Evolutionary conservation across 2,888 invertebrate genomes (phyloP).

Genomic region (Clitarchus hookeri): DNA sequence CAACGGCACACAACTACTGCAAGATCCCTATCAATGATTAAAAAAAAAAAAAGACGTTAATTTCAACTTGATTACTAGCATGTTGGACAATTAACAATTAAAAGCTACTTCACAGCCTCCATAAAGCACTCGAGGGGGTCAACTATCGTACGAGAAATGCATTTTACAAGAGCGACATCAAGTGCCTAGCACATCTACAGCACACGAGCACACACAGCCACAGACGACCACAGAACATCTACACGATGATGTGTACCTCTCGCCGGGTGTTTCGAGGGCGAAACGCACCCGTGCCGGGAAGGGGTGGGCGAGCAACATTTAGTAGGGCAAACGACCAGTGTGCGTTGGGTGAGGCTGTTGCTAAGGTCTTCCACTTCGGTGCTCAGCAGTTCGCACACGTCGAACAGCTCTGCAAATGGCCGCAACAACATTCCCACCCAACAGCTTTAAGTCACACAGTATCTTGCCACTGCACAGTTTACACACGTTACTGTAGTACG

Average conservation of each 20-base stretch:
- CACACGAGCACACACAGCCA: not conserved
- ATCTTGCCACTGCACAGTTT: too few species aligned
- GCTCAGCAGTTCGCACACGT: conserved; percentile 59
- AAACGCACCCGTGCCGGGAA: conserved; percentile 28
- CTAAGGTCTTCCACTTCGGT: conserved; percentile 53
- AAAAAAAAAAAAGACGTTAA: too few species aligned
- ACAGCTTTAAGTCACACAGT: not conserved
- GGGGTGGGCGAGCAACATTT: conserved; percentile 36
- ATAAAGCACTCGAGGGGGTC: too few species aligned
- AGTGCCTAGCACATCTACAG: not conserved
- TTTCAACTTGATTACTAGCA: too few species aligned
- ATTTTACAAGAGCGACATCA: too few species aligned
- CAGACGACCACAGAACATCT: not conserved
- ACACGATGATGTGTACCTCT: conserved; percentile 26
- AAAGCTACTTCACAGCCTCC: too few species aligned
- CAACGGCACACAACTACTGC: too few species aligned
- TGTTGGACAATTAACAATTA: too few species aligned
- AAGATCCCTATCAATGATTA: too few species aligned
- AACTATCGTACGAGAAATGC: too few species aligned
- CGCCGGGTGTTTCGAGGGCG: conserved; percentile 29
- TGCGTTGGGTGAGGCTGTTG: conserved; percentile 53
- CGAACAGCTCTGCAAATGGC: conserved; percentile 55
- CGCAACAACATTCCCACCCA: not conserved
- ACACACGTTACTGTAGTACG: too few species aligned
- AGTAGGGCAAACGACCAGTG: conserved; percentile 47